These are phyloP conservation scores for Drosophila nr. perissopoda DNA, from an alignment of 2,888 invertebrate genomes.

Conservation along the genomic window DNA sequence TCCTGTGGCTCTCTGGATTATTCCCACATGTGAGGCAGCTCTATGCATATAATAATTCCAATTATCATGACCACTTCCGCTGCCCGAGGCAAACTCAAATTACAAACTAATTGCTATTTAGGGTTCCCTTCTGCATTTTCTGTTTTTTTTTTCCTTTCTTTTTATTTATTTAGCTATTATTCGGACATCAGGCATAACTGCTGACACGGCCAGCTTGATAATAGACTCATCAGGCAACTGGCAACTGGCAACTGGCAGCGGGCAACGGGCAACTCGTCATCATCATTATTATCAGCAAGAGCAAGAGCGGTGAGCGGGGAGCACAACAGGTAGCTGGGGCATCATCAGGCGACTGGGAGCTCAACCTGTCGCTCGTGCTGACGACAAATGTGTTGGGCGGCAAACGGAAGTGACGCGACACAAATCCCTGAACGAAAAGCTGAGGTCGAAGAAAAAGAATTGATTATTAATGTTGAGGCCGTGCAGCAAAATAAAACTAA, in stretches of 20 bases:
- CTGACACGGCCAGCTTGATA: conserved; percentile 66
- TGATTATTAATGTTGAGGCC: conserved; percentile 66
- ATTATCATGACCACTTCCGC: conserved; percentile 73
- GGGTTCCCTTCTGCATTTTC: conserved; percentile 37
- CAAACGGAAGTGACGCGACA: conserved; percentile 74
- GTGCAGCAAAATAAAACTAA: conserved; percentile 72
- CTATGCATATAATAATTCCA: conserved; percentile 48
- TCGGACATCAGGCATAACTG: conserved; percentile 65
- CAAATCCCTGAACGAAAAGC: conserved; percentile 50
- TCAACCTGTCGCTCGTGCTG: conserved; percentile 74
- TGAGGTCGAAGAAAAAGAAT: conserved; percentile 34
- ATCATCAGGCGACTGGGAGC: conserved; percentile 30
- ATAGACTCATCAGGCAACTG: conserved; percentile 69
- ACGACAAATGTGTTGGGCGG: conserved; percentile 66
- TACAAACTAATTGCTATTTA: conserved; percentile 74
- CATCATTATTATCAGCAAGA: conserved; percentile 7
- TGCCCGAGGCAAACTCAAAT: conserved; percentile 52
- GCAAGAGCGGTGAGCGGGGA: neutral
- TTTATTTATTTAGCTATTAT: conserved; percentile 51
- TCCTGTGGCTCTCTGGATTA: conserved; percentile 38
- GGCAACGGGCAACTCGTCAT: conserved; percentile 16
- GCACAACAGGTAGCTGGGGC: conserved; percentile 62
- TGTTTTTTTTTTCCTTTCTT: neutral
- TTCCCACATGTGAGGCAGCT: conserved; percentile 15
- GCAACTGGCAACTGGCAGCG: conserved; percentile 6